Percentiles rank a stretch among this genome's conserved stretches.
phyloP scores from a whole-genome alignment of 2,113 vertebrate genomes.

The Erythrolamprus reginae region DNA sequence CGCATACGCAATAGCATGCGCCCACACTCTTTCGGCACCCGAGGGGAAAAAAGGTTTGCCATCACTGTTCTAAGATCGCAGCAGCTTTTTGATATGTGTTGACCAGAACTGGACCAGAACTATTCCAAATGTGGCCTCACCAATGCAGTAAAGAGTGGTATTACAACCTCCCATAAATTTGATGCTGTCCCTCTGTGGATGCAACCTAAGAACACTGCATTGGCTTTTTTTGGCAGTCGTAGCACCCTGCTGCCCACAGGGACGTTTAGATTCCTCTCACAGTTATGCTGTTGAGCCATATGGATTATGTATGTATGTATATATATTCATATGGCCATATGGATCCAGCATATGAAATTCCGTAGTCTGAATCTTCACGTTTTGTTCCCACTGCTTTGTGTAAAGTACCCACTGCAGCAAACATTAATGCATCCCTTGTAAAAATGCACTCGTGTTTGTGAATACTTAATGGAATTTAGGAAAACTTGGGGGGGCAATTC shows the following conservation, averaged over 20 bases:
- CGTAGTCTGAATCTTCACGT: neutral
- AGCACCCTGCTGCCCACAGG: neutral
- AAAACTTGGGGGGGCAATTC: neutral
- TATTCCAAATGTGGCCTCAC: neutral
- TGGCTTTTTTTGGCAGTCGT: neutral
- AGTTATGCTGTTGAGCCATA: neutral
- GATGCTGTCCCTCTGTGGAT: neutral
- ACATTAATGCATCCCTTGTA: neutral
- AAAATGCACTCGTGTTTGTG: neutral
- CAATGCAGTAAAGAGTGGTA: neutral
- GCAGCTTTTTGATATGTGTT: neutral
- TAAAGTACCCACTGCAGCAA: neutral
- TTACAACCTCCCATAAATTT: neutral
- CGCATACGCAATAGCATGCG: no score
- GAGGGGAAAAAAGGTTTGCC: no score
- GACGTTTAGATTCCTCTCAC: neutral
- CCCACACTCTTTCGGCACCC: no score
- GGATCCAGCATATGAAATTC: neutral
- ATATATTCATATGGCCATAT: neutral
- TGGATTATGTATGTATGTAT: neutral
- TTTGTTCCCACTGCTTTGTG: neutral
- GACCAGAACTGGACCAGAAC: neutral
- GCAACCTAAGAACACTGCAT: neutral
- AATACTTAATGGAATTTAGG: neutral
- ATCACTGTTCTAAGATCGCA: no score